Conservation (phyloP, 2,797 vertebrate genomes). For the Dryobates pubescens region DNA sequence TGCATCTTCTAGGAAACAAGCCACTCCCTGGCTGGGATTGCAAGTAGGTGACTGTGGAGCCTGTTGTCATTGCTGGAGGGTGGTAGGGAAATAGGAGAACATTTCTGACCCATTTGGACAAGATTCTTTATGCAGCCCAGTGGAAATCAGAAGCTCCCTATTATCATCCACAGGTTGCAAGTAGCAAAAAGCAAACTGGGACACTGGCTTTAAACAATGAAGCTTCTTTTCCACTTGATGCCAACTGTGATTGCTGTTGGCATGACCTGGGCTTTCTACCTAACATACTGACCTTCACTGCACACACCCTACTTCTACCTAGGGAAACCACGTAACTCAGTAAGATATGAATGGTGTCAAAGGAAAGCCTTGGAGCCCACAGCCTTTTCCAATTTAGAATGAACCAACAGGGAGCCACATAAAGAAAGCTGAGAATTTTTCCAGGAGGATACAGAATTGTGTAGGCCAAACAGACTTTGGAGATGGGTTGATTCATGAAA, state of each 20-base stretch:
- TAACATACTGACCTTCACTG: neutral
- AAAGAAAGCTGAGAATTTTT: neutral
- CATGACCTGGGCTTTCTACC: slow-evolving; percentile 2
- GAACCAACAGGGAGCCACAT: neutral
- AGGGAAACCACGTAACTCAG: neutral
- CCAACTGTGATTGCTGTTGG: slow-evolving; percentile 11
- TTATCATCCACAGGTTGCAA: neutral
- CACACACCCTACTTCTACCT: neutral
- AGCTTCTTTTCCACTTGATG: neutral
- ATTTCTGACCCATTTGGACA: neutral
- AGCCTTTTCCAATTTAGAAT: neutral
- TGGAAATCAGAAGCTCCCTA: neutral
- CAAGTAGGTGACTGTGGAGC: neutral
- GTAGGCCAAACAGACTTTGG: neutral
- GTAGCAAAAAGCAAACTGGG: neutral
- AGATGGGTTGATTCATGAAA: neutral
- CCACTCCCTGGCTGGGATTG: neutral
- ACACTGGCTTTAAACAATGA: neutral
- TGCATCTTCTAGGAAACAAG: slow-evolving; percentile 1
- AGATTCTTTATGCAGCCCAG: neutral
- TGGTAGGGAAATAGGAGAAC: neutral
- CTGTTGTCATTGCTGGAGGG: slow-evolving; percentile 10
- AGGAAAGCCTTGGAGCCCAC: neutral
- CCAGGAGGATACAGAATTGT: neutral
- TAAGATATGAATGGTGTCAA: neutral